Evolutionary conservation across 2,888 invertebrate species (phyloP).

Genomic region (Tortricodes alternella): DNA sequence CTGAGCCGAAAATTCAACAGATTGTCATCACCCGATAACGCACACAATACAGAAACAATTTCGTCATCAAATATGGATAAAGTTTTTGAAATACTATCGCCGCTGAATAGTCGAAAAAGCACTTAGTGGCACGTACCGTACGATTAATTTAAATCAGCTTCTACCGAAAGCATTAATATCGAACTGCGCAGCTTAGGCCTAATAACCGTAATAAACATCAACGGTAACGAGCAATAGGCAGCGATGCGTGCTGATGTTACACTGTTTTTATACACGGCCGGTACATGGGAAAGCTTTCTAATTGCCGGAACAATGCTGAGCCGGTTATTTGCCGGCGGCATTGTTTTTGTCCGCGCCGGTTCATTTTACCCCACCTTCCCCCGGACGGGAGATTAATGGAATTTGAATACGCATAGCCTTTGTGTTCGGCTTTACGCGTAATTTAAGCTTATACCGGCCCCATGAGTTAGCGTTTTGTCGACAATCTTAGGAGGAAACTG

Average conservation of each 20-base stretch:
- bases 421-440: slow-evolving; percentile 82
- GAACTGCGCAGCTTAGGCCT: slow-evolving; percentile 75
- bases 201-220: slow-evolving; percentile 82
- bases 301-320: slow-evolving; percentile 83
- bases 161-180: slow-evolving; percentile 69
- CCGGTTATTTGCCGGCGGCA: slow-evolving; percentile 82
- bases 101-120: slow-evolving; percentile 18
- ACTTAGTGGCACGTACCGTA: slow-evolving; percentile 35
- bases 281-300: slow-evolving; percentile 83
- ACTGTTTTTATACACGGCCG: slow-evolving; percentile 82
- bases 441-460: slow-evolving; percentile 77
- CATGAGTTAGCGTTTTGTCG: slow-evolving; percentile 73
- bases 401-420: slow-evolving; percentile 83
- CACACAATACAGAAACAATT: slow-evolving; percentile 31
- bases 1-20: slow-evolving; percentile 57
- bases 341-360: slow-evolving; percentile 82
- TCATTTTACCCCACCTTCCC: slow-evolving; percentile 80
- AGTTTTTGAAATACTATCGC: slow-evolving; percentile 18
- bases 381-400: slow-evolving; percentile 79
- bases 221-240: slow-evolving; percentile 81
- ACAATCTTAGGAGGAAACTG: slow-evolving; percentile 65
- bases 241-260: slow-evolving; percentile 82
- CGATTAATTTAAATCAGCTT: slow-evolving; percentile 68
- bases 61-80: slow-evolving; percentile 25
- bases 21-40: slow-evolving; percentile 56